Percentiles rank a stretch among this genome's conserved stretches.
These are phyloP conservation scores for Lepus townsendii DNA, from an alignment of 2,797 vertebrate species.

Conservation along the genomic window DNA sequence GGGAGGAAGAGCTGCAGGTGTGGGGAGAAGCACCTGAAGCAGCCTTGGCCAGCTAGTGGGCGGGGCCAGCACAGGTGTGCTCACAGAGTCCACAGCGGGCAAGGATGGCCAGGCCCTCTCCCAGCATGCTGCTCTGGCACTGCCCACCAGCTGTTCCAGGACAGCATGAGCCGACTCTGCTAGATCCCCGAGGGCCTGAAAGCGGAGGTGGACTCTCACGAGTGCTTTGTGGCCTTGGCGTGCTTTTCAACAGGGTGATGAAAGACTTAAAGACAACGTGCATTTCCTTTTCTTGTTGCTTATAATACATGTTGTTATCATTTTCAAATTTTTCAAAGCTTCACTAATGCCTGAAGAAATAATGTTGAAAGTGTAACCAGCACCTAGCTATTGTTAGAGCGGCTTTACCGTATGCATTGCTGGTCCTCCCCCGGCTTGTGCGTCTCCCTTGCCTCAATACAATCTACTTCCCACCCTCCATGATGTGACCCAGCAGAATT, in stretches of 20 bases:
- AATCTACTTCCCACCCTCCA: neutral
- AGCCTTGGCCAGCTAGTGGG: neutral
- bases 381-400: too few relatives aligned
- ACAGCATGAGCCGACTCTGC: rapidly evolving
- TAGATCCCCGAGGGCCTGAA: neutral
- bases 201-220: neutral
- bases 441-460: neutral
- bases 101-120: neutral
- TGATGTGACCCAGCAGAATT: neutral
- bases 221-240: too few relatives aligned
- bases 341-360: too few relatives aligned
- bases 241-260: neutral
- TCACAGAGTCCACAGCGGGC: neutral
- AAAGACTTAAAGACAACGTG: neutral
- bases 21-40: neutral
- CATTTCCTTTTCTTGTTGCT: neutral
- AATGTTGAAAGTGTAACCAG: too few relatives aligned
- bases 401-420: neutral
- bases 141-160: neutral
- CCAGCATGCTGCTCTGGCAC: neutral
- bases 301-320: too few relatives aligned
- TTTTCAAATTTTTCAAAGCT: too few relatives aligned
- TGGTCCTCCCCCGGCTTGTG: neutral
- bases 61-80: neutral
- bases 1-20: neutral